Evolutionary conservation across 2,888 invertebrate species (phyloP), one percentile per base, ranked within the genome.

Genomic region (Polyommatus icarus): DNA sequence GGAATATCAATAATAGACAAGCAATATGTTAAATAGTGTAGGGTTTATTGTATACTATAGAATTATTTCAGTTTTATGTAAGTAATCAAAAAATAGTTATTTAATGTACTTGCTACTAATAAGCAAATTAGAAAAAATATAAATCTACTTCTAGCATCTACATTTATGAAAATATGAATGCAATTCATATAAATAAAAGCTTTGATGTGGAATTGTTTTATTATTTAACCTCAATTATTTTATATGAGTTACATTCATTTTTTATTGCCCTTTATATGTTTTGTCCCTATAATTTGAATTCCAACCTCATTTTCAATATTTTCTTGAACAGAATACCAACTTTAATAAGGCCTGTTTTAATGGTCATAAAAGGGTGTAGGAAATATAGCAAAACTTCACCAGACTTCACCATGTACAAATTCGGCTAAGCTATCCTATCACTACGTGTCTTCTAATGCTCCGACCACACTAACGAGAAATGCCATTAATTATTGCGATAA

Each of bases 241-340:
- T 84, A 90, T 90, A 93, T 94, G 93, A 94, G 92, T 94, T 93
- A 91, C 93, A 94, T 94, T 94, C 93, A 92, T 92, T 87, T 86
- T 84, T 83, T 83, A 76, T 73, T 77, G 76, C 77, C 24, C 71
- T 36, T 40, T 46, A 78, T 46, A 78, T 76, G 20, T 71, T 61
- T 76, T 76, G 32, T 54, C 15, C 50, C 32, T 18, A 29, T 40
- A 72, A 61, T 24, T 61, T 12, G 4, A 10, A 24, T 24, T 4
- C 61, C 24, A 61, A 46, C 10, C 61, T 61, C 20, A 59, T 20
- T n/a, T 18, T 57, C 7, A 18, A 57, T 18, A n/a, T 57, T 18
- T 57, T 57, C 15, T 40, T 10, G 40, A 40, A 40, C 10, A 40
- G 40, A 40, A 15, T 5, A 50, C 50, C 4, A 50, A 12, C 15